A percentile compares a stretch with the other conserved stretches of the same genome.
Conservation (phyloP, 2,797 vertebrate species). For the Trichosurus vulpecula region DNA sequence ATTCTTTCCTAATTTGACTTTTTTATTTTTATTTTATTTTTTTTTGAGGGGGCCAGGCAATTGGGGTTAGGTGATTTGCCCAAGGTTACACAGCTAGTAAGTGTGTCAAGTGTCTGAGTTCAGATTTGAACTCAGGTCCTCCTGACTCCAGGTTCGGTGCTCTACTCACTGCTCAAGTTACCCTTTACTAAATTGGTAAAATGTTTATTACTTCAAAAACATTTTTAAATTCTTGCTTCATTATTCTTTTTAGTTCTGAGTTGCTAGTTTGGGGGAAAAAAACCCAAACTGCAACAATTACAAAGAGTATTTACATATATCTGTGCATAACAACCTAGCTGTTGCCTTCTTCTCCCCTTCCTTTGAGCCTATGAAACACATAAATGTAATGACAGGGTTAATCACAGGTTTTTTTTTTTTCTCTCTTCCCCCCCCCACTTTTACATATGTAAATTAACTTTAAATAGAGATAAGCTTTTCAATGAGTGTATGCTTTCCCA, state of each 20-base stretch:
- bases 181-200: background rate
- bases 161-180: too few species aligned
- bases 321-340: background rate
- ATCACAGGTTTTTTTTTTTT: background rate
- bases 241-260: background rate
- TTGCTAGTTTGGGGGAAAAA: background rate
- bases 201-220: background rate
- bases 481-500: background rate
- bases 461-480: background rate
- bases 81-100: too few species aligned
- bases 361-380: background rate
- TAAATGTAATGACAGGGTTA: background rate
- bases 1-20: background rate
- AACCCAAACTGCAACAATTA: background rate
- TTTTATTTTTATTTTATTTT: too few species aligned
- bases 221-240: background rate
- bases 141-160: too few species aligned
- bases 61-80: too few species aligned
- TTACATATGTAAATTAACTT: background rate
- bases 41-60: too few species aligned
- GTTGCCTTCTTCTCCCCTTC: background rate
- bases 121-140: too few species aligned
- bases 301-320: background rate
- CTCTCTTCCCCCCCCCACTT: background rate
- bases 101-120: too few species aligned